These are phyloP conservation scores for Acanthaster planci DNA, from an alignment of 35 echinoderm and acorn worm species.

Conservation along the genomic window DNA sequence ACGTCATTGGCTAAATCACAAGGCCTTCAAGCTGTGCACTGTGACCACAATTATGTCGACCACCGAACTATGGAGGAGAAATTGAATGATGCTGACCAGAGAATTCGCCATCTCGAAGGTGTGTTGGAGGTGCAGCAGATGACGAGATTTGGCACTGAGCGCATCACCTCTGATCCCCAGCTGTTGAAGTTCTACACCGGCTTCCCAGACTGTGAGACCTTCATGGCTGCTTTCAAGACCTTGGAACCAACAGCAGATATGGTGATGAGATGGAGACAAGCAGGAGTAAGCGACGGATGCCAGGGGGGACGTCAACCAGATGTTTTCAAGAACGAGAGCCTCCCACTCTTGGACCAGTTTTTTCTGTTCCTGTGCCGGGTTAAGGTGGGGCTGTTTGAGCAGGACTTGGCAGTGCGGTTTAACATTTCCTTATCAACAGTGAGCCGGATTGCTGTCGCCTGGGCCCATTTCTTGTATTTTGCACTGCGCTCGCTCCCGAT, in stretches of 20 bases:
- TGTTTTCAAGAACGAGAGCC: neutral
- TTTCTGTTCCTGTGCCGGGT: neutral
- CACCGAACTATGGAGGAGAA: no score
- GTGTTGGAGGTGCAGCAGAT: no score
- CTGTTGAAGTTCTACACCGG: neutral
- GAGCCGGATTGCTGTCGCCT: neutral
- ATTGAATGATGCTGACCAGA: no score
- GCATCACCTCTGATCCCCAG: neutral
- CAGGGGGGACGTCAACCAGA: neutral
- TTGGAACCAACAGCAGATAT: neutral
- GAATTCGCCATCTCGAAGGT: no score
- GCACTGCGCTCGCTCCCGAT: neutral
- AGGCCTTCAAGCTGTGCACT: no score
- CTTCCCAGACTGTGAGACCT: neutral
- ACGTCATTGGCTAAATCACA: no score
- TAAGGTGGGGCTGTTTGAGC: neutral
- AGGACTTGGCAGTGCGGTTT: neutral
- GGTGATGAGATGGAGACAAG: neutral
- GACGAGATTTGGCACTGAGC: neutral
- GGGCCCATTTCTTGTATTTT: neutral
- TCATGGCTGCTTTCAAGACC: neutral
- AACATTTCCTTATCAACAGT: neutral
- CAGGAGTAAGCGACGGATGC: neutral
- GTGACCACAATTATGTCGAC: no score
- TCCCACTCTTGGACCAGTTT: neutral